Base-by-base conservation (phyloP, 2,113 vertebrate species). In the Macquaria australasica region DNA sequence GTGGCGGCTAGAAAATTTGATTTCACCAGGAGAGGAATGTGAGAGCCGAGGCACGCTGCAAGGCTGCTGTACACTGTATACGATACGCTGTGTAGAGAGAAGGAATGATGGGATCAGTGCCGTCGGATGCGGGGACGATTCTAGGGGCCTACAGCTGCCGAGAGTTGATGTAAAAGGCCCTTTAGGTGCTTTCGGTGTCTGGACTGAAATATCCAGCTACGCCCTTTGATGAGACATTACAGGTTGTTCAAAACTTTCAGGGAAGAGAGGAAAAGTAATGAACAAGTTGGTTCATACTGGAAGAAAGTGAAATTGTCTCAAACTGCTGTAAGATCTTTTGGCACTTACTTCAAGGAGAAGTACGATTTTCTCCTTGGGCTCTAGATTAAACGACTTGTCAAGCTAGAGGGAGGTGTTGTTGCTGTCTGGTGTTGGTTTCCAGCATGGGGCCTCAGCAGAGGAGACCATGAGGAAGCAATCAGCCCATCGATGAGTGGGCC, bases 401-500 rank as follows among this genome's bases (percentile, higher is more conserved):
- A 51, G 62, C 28, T 21, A 4, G 63, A 73, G 66, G 77, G 70
- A 84, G 48, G 84, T 79, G 66, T 62, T 84, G 50, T 75, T 81
- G 59, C 77, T 56, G 62, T 79, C 77, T 70, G 48, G 63, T 71
- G 83, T 59, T 74, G 41, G 62, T 79, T 88, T 82, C 31, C 56
- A 73, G 62, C 14, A 45, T 56, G 67, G 79, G 87, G 84, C 83
- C 75, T 79, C 59, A 23, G 83, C 64, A 31, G 71, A 77, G 75
- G 21, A 73, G 50, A 58, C 77, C 92, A 92, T 77, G 77, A 90
- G 92, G 92, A 94, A 94, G 78, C 83, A 91, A 91, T 93, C 89
- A 92, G 79, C 78, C 85, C 83, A 85, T 88, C 81, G 60, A 91
- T 88, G 79, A 87, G 89, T 66, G 67, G 84, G 77, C 71, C 83